phyloP scores from a whole-genome alignment of 2,797 vertebrate species.

The Platalea minor region DNA sequence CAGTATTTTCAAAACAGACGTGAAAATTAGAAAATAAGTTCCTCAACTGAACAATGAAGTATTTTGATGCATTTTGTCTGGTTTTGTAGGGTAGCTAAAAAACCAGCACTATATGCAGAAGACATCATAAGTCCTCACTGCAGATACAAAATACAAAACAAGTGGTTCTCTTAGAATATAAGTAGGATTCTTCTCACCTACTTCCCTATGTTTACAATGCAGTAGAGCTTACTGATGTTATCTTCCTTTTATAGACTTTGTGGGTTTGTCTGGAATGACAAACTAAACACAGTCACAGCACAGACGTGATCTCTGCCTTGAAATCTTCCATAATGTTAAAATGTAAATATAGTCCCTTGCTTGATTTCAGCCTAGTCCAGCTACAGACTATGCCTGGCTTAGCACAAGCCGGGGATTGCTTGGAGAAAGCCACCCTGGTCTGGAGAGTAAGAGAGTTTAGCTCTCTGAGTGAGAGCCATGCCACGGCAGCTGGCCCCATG shows the following conservation, averaged over 20 bases:
- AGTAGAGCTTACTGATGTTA: background rate
- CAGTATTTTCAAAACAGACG: background rate
- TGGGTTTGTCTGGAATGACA: background rate
- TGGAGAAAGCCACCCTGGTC: background rate
- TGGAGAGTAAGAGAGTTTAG: background rate
- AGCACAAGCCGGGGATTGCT: background rate
- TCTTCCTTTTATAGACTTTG: background rate
- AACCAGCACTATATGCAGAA: rapidly evolving
- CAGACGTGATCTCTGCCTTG: background rate
- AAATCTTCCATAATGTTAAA: background rate
- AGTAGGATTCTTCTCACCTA: background rate
- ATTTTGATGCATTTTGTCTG: background rate
- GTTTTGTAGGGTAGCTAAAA: background rate
- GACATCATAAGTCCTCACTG: background rate
- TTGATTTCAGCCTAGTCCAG: background rate
- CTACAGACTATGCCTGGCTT: background rate
- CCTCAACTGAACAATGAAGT: background rate
- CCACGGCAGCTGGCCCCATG: background rate
- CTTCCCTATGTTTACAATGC: background rate
- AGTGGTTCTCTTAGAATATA: background rate
- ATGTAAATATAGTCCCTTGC: background rate
- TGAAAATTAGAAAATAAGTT: background rate
- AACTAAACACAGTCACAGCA: background rate
- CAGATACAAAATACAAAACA: background rate
- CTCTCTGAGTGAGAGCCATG: background rate